Conservation (phyloP, 2,113 vertebrate species). For the Cyphomyrus plagiostoma region DNA sequence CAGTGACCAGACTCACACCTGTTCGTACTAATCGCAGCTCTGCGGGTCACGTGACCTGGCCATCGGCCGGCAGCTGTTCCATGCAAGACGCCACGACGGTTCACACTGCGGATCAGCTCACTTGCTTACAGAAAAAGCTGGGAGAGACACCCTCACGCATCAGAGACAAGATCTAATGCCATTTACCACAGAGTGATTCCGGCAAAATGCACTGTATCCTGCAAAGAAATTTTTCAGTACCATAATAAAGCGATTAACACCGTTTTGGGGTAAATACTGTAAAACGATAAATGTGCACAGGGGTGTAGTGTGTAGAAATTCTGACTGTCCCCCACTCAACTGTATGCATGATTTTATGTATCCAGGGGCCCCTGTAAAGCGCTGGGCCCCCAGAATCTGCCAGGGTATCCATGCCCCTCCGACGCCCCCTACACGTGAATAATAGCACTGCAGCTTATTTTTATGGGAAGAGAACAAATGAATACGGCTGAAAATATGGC, state of each 20-base stretch:
- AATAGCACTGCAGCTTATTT: background rate
- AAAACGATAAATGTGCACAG: background rate
- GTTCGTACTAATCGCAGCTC: background rate
- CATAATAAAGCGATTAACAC: background rate
- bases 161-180: background rate
- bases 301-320: background rate
- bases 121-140: background rate
- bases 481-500: background rate
- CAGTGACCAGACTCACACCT: background rate
- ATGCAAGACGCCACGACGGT: background rate
- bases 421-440: background rate
- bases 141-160: background rate
- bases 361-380: background rate
- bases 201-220: background rate
- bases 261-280: background rate
- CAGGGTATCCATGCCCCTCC: background rate
- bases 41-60: background rate
- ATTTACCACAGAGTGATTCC: background rate
- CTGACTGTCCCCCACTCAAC: background rate
- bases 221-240: background rate
- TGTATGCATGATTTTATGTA: background rate
- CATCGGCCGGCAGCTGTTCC: background rate
- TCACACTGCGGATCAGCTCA: background rate
- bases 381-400: background rate
- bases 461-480: background rate